Base-by-base conservation (phyloP, 1,140 invertebrate species). In the Globodera rostochiensis region DNA sequence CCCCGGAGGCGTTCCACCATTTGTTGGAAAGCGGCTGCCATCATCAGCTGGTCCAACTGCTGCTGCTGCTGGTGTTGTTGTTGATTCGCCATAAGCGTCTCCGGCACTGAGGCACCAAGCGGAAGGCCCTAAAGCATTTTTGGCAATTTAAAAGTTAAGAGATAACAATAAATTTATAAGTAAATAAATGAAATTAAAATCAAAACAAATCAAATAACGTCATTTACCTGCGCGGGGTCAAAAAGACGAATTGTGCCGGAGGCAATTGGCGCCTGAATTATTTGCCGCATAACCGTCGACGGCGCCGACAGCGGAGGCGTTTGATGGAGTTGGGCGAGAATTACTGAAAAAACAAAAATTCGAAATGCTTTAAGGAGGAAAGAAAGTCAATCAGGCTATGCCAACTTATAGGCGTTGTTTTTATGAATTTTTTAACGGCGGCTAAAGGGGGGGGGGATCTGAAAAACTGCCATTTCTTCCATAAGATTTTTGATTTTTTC, bases 21-120 rank as follows among this genome's bases (percentile, higher is more conserved):
- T 78, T 78, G 77, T 21, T 78, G 77, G 49, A 78, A 78, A 49
- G 64, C 49, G 49, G 77, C 77, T 46, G 70, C 47, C 45, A 70
- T 46, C 15, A 78, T 7, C 21, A 78, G 49, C 46, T 78, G 77
- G 25, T 78, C 77, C 11, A 78, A 36, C n/a, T 36, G 25, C 21
- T 78, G 77, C 13, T 49, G 21, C 8, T 74, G 36, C 64, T 75
- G 74, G 47, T 36, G 76, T n/a, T 77, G 76, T 46, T 77, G 76
- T 3, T 77, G 75, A 45, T 77, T 66, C 8, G 36, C 36, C 36
- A 57, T 25, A 2, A 77, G 6, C 45, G 46, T 8, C 47, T 53
- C 45, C 36, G 36, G 53, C 46, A 77, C 15, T 0, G 49, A 46
- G 74, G n/a, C 49, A 49, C 49, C n/a, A 64, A 49, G 60, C 50